Base-by-base conservation (phyloP, 23 tunicate species). In the Corella eumyota region DNA sequence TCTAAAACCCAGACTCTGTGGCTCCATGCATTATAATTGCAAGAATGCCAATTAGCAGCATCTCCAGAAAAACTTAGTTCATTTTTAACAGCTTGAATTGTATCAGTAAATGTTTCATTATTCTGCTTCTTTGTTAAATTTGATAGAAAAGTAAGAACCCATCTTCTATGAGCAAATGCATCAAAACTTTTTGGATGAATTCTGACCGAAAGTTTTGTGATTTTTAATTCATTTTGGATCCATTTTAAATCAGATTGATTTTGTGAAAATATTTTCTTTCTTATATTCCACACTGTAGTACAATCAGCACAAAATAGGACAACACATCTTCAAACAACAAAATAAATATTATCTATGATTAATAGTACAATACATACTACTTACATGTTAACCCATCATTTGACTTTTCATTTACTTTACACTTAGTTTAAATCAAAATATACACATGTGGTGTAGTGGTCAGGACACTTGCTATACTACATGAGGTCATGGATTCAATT, bases 1-100 rank as follows among this genome's bases (percentile, higher is more conserved):
- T 75, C 13, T n/a, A 67, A 21, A 1, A 60, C 60, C 83, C 83
- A 76, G 49, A 46, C 54, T 2, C 72, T 40, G 40, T 76, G 83
- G 3, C 56, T 44, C 83, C 83, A 76, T 62, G 64, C 70, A 30
- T 30, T 34, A 33, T 76, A 76, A 48, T 76, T 76, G 60, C 74
- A 33, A 3, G 58, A 29, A 32, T 76, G 83, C 58, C 56, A 4
- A 30, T 30, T 21, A 4, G 74, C 67, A 25, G 49, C 65, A 9
- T 15, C 32, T 25, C 30, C 7, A 61, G 74, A 76, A 5, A 67
- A 4, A n/a, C 11, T 7, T 21, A 76, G 50, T 45, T 76, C 83
- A 4, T 6, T 30, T 51, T 40, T 36, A 13, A 64, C 49, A 25
- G 51, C 2, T 49, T 29, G 40, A 6, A 32, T n/a, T n/a, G n/a